A percentile compares a stretch with the other conserved stretches of the same genome.
These are phyloP conservation scores for Coelinius sp. DNA, from an alignment of 2,888 invertebrate species.

Conservation along the genomic window DNA sequence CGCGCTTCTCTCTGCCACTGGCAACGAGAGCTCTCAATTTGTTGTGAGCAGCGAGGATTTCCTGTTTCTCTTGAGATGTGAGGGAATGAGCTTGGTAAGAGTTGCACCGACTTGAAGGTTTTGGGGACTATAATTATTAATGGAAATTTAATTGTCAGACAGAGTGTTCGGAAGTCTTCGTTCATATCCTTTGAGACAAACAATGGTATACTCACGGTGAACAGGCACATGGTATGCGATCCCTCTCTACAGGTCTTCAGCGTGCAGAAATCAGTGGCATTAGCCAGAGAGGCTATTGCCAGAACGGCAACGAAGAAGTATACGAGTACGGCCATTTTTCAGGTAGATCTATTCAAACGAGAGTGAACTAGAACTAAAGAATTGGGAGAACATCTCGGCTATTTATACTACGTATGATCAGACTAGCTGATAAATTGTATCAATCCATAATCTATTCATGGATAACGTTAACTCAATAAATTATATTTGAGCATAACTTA, in stretches of 20 bases:
- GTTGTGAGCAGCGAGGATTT: constrained; percentile 38
- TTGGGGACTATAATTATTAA: not conserved
- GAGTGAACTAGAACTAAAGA: no score
- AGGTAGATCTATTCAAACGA: no score
- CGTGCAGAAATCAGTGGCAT: not conserved
- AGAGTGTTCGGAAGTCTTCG: not conserved
- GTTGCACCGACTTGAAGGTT: not conserved
- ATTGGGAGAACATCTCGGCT: no score
- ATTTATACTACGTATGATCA: no score
- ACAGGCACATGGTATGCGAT: not conserved
- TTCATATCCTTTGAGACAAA: not conserved
- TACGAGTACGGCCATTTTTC: not conserved
- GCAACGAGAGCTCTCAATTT: constrained; percentile 39
- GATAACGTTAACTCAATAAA: no score
- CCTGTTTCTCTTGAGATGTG: not conserved
- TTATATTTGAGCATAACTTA: no score
- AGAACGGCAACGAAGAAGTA: not conserved
- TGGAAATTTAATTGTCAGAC: not conserved
- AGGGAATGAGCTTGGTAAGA: not conserved
- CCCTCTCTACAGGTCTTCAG: not conserved
- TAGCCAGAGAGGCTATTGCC: not conserved
- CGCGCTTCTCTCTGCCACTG: constrained; percentile 46
- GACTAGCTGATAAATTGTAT: no score
- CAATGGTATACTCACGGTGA: not conserved
- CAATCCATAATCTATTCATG: no score